Evolutionary conservation across 1,140 invertebrate genomes (phyloP), one percentile per base, ranked within the genome.

Genomic region (Drosophila carrolli): DNA sequence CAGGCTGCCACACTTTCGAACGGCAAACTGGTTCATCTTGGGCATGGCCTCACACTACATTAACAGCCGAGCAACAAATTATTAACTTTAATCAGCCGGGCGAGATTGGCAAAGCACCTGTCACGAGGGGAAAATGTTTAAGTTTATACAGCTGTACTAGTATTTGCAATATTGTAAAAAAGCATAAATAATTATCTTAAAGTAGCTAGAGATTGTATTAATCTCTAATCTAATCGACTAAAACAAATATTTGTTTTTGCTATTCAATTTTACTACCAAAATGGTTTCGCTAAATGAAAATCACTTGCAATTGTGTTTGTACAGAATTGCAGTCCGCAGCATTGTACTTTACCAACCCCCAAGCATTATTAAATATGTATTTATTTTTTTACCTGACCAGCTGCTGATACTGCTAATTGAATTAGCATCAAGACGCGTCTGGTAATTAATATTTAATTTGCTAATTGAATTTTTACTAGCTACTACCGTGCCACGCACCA

Each of bases 361-460:
- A 16, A 27, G 27, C 38, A 8, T 29, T 67, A 62, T 35, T 61
- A 58, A 56, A 19, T 54, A 29, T n/a, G 35, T n/a, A 9, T 14
- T 37, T 67, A 32, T 53, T 71, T 35, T 54, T 62, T 38, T 74
- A 56, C 50, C 46, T 65, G 44, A 70, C 6, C 27, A 71, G 29
- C 27, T 48, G 37, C 13, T n/a, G 40, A 35, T 27, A 14, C 23
- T 55, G 66, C 57, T 88, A 70, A 88, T 86, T 73, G 59, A 86
- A 83, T 86, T 82, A 88, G 75, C 78, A 88, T 68, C 47, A 13
- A 48, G 27, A 67, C 68, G 44, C 59, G 56, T 47, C 56, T 59
- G 63, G 71, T 76, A 79, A 82, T 86, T 86, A 86, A 76, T 72
- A 86, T 75, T 86, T 88, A 60, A 82, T 88, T 66, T 68, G 61